phyloP scores from a whole-genome alignment of 1,140 invertebrate genomes.

The Calliphora vicina region DNA sequence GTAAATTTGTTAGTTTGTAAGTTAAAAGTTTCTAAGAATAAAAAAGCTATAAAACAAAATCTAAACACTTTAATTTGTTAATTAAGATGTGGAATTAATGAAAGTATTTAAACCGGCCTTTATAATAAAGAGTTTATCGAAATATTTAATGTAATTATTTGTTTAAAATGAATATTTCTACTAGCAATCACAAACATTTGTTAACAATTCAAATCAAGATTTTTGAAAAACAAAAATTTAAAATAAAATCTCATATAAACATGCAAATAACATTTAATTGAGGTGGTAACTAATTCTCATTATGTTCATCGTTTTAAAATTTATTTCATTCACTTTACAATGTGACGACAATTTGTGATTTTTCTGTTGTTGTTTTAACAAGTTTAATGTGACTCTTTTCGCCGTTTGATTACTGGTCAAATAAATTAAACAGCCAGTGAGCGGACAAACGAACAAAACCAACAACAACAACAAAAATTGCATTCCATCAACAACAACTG shows the following conservation, averaged over 20 bases:
- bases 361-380: neutral
- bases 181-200: no score
- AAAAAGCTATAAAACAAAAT: no score
- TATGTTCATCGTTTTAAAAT: conserved; percentile 9
- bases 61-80: no score
- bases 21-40: no score
- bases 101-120: no score
- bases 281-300: conserved; percentile 4
- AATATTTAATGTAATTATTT: no score
- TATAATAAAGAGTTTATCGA: no score
- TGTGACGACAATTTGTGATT: neutral
- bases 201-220: no score
- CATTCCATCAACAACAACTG: neutral
- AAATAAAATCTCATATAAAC: neutral
- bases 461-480: neutral
- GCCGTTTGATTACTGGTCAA: conserved; percentile 5
- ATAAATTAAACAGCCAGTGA: neutral
- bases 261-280: neutral
- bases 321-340: conserved; percentile 1
- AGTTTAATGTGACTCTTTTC: neutral
- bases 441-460: neutral
- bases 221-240: no score
- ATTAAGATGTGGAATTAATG: no score
- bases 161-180: no score
- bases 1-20: no score